phyloP scores from a whole-genome alignment of 30 jellyfish, hydroid and myxozoan genomes.

The Pelagia noctiluca region DNA sequence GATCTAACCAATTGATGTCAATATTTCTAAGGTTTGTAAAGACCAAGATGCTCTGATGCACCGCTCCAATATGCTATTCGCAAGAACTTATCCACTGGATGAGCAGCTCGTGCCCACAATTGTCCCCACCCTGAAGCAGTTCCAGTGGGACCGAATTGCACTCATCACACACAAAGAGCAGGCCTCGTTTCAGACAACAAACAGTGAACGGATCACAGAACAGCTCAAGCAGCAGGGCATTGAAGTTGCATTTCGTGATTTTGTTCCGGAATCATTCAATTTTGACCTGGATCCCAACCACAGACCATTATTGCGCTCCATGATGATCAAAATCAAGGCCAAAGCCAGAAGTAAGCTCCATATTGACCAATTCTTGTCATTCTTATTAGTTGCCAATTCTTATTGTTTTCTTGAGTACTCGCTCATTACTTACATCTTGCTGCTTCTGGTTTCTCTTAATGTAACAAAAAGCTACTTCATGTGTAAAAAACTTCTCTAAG shows the following conservation, averaged over 20 bases:
- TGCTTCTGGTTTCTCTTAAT: too few relatives aligned
- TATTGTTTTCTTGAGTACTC: neutral
- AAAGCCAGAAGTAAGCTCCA: conserved; percentile 68
- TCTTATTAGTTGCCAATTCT: neutral
- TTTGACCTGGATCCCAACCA: neutral
- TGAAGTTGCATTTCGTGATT: conserved; percentile 19
- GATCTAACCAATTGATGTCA: neutral
- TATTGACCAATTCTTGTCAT: neutral
- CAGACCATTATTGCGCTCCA: neutral
- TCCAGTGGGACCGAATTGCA: conserved; percentile 80
- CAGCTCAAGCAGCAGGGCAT: conserved; percentile 21
- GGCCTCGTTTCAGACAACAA: conserved; percentile 16
- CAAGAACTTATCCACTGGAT: conserved; percentile 92
- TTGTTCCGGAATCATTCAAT: neutral
- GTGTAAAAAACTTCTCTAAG: too few relatives aligned
- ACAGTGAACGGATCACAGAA: conserved; percentile 21
- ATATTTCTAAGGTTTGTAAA: neutral
- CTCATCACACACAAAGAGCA: conserved; percentile 27
- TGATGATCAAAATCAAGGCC: neutral
- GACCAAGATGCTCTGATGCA: conserved; percentile 22
- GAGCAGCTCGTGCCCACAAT: conserved; percentile 86
- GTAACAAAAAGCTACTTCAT: too few relatives aligned
- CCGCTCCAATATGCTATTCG: conserved; percentile 59
- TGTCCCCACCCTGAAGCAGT: conserved; percentile 63
- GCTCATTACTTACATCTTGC: too few relatives aligned